Percentiles rank a stretch among this genome's conserved stretches.
phyloP scores from a whole-genome alignment of 1,140 invertebrate species.

The Drosophila micromelanica region DNA sequence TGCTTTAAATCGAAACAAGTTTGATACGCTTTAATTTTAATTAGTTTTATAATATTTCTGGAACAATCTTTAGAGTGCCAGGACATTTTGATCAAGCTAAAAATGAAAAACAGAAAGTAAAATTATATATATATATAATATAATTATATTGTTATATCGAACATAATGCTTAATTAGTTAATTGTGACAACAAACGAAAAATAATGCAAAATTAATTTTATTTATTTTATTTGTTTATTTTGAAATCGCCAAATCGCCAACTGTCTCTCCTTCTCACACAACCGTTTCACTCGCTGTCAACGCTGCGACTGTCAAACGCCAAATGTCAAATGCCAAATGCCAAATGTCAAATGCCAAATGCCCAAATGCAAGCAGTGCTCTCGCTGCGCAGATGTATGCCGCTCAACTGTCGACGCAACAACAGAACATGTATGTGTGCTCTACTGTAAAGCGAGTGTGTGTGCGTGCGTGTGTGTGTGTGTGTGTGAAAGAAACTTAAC shows the following conservation, averaged over 20 bases:
- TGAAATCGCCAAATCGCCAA: conserved; percentile 46
- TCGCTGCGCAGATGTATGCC: conserved; percentile 97
- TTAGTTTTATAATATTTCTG: conserved; percentile 63
- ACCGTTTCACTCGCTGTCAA: conserved; percentile 50
- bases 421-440: conserved; percentile 93
- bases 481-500: conserved; percentile 65
- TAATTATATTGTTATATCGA: conserved; percentile 27
- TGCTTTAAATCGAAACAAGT: conserved; percentile 16
- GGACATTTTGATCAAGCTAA: conserved; percentile 65
- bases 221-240: conserved; percentile 75
- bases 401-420: conserved; percentile 94
- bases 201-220: conserved; percentile 74
- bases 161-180: conserved; percentile 45
- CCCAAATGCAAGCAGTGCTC: conserved; percentile 90
- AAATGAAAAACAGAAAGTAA: too few relatives aligned
- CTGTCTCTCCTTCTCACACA: conserved; percentile 51
- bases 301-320: conserved; percentile 17
- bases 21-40: conserved; percentile 35
- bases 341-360: conserved; percentile 28
- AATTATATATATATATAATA: conserved; percentile 26
- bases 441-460: conserved; percentile 17
- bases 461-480: conserved; percentile 34
- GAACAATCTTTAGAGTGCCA: conserved; percentile 79
- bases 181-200: conserved; percentile 42
- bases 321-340: conserved; percentile 3